Conservation (phyloP, 2,888 invertebrate genomes). For the Plusia festucae region DNA sequence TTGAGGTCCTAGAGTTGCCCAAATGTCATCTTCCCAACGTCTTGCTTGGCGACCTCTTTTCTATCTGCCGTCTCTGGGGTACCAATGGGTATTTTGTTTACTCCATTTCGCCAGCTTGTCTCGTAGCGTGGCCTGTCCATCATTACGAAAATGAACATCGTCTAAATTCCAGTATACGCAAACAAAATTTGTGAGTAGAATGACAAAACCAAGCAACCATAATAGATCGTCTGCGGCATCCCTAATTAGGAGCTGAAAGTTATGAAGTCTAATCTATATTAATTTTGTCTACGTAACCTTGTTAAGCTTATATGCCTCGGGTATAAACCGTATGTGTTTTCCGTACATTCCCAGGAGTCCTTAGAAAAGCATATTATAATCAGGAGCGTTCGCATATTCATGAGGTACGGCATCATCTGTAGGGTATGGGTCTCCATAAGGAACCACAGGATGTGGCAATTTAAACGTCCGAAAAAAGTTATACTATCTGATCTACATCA, state of each 20-base stretch:
- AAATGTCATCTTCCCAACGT: too few species aligned
- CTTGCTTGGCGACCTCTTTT: too few species aligned
- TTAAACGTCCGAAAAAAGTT: conserved; percentile 15
- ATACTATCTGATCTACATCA: conserved; percentile 38
- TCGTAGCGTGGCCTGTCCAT: too few species aligned
- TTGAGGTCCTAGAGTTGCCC: too few species aligned
- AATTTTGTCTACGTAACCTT: conserved; percentile 43
- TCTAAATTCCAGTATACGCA: background rate
- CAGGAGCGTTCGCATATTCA: conserved; percentile 52
- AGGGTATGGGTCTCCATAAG: conserved; percentile 33
- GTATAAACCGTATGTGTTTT: conserved; percentile 52
- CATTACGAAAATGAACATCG: background rate
- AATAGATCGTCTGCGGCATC: conserved; percentile 34
- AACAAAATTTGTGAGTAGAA: background rate
- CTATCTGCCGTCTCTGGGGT: too few species aligned
- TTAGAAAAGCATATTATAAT: conserved; percentile 53
- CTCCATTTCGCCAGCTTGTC: too few species aligned
- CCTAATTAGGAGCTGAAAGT: conserved; percentile 40
- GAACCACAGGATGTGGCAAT: conserved; percentile 15
- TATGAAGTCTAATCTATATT: conserved; percentile 50
- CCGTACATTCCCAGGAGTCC: conserved; percentile 31
- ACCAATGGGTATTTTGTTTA: too few species aligned
- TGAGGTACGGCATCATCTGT: conserved; percentile 46
- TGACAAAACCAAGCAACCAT: background rate
- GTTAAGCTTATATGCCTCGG: conserved; percentile 42